Conservation (phyloP, 2,797 vertebrate species). For the Hozukius guyotensis region DNA sequence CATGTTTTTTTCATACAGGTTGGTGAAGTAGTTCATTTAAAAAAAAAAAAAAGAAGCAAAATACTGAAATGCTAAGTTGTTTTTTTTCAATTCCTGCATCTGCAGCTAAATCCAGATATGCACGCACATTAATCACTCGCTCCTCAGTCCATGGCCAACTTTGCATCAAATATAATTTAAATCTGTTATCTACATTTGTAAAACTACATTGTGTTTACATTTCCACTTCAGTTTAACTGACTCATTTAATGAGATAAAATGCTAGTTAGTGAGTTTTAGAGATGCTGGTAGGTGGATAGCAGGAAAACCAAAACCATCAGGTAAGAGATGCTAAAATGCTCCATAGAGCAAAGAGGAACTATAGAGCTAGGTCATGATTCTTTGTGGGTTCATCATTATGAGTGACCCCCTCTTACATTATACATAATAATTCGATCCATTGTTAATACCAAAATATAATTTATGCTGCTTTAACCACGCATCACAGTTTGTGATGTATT, state of each 20-base stretch:
- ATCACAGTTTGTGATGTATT: background rate
- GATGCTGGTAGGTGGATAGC: background rate
- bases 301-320: background rate
- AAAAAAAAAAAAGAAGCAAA: background rate
- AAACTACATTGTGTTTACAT: background rate
- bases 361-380: too few species aligned
- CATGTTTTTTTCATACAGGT: background rate
- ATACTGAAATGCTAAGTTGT: background rate
- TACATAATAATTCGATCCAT: too few species aligned
- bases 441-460: too few species aligned
- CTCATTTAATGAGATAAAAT: background rate
- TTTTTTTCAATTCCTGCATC: background rate
- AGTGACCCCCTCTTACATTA: too few species aligned
- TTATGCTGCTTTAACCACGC: background rate
- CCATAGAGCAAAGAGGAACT: too few species aligned
- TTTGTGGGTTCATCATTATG: too few species aligned
- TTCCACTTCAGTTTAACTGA: background rate
- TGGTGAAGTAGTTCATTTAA: background rate
- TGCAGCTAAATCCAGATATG: background rate
- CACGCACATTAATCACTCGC: background rate
- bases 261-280: background rate
- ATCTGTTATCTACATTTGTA: background rate
- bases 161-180: background rate
- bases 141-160: background rate
- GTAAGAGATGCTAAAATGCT: too few species aligned